phyloP scores from a whole-genome alignment of 1,140 invertebrate species.

The Drusus annulatus region DNA sequence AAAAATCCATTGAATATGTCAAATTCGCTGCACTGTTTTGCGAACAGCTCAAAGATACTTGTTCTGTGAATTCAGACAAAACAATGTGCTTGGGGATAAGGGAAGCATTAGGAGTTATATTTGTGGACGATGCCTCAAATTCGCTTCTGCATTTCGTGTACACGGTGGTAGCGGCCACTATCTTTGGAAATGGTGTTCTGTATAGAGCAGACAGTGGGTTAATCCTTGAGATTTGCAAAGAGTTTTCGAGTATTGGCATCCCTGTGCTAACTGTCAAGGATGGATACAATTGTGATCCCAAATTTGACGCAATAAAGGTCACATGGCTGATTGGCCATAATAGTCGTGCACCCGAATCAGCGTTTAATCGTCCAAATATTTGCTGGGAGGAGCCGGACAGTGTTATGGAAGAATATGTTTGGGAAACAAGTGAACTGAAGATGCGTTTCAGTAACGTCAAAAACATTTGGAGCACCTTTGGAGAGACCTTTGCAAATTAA shows the following conservation, averaged over 20 bases:
- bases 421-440: conserved; percentile 20
- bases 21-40: conserved; percentile 21
- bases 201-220: conserved; percentile 6
- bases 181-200: conserved; percentile 53
- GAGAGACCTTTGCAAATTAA: conserved; percentile 54
- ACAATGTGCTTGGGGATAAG: conserved; percentile 33
- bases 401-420: background rate
- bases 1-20: conserved; percentile 8
- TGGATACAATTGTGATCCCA: background rate
- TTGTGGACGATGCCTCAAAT: background rate
- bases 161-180: conserved; percentile 10
- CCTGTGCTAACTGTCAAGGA: conserved; percentile 25
- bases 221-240: conserved; percentile 43
- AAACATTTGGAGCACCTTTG: conserved; percentile 53
- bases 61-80: conserved; percentile 32
- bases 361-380: background rate
- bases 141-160: background rate
- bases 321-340: conserved; percentile 10
- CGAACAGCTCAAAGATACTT: conserved; percentile 37
- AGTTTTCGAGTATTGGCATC: conserved; percentile 39
- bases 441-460: conserved; percentile 43
- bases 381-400: background rate
- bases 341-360: background rate
- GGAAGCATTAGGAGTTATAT: conserved; percentile 46
- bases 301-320: conserved; percentile 10